Base-by-base conservation (phyloP, 2,797 vertebrate species). In the Pogonophryne albipinna region DNA sequence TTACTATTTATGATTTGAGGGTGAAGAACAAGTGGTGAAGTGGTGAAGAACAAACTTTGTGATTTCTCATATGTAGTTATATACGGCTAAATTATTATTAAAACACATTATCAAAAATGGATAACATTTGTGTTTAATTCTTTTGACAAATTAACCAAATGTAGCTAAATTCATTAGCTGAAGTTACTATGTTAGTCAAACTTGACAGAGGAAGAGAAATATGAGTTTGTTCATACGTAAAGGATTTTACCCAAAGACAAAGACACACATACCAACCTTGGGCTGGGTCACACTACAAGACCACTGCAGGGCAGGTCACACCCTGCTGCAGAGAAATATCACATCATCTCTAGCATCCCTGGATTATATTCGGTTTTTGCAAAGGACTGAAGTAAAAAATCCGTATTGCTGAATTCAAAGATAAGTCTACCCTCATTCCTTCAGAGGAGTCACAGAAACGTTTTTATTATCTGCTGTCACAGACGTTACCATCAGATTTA, bases 241-340 rank as follows among this genome's bases (percentile, higher is more conserved):
- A 68, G 13, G 38, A 17, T 62, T 53, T 19, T 11, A 31, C n/a
- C 51, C 46, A 3, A 55, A 82, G 62, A 58, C n/a, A 67, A 50
- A 51, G 34, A 65, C 58, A 52, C n/a, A 53, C 80, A 88, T 79
- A 79, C 80, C 76, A 55, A 38, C 47, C 10, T 19, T 68, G 79
- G 83, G 79, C 65, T 67, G 76, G 74, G 77, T 66, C 41, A 41
- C 41, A 34, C 3, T 19, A 5, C 61, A 49, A 66, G 3, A 58
- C 44, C 3, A 41, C 51, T 31, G 20, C 1, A 13, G 46, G 66
- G 55, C 0, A 44, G 49, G 20, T 56, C 60, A 73, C 73, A 65
- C 72, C 66, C 53, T 41, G 1, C 8, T 1, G 44, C 47, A 27
- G 1, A 63, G 7, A 66, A 78, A 27, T 41, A 67, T 76, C 34